Conservation (phyloP, 2,888 invertebrate species). For the Julus scanicus region DNA sequence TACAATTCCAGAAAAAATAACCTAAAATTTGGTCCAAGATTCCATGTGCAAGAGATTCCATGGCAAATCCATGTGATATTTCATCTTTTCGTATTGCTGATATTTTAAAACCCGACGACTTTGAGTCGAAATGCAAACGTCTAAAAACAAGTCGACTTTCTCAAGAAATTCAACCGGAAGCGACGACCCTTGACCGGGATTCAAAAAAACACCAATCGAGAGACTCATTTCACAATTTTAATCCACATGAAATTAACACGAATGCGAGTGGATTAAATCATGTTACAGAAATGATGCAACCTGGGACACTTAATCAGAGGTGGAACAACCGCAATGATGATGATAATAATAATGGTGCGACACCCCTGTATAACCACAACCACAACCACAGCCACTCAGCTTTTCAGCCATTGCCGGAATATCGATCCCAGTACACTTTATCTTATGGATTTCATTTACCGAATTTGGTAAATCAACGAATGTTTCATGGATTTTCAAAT, state of each 20-base stretch:
- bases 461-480: neutral
- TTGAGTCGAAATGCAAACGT: neutral
- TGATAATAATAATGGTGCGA: no score
- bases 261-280: no score
- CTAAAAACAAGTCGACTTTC: neutral
- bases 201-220: no score
- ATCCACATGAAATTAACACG: no score
- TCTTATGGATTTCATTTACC: neutral
- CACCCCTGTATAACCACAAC: no score
- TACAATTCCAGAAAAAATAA: no score
- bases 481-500: neutral
- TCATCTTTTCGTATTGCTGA: neutral
- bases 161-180: neutral
- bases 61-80: neutral
- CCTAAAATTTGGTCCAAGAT: no score
- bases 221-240: no score
- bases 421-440: neutral
- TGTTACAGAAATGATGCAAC: no score
- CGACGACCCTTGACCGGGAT: neutral
- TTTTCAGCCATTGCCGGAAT: neutral
- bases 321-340: no score
- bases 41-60: neutral
- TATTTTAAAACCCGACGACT: neutral
- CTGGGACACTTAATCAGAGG: no score
- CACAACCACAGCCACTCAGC: no score